Evolutionary conservation across 2,113 vertebrate genomes (phyloP).

Genomic region (Chaenocephalus aceratus): DNA sequence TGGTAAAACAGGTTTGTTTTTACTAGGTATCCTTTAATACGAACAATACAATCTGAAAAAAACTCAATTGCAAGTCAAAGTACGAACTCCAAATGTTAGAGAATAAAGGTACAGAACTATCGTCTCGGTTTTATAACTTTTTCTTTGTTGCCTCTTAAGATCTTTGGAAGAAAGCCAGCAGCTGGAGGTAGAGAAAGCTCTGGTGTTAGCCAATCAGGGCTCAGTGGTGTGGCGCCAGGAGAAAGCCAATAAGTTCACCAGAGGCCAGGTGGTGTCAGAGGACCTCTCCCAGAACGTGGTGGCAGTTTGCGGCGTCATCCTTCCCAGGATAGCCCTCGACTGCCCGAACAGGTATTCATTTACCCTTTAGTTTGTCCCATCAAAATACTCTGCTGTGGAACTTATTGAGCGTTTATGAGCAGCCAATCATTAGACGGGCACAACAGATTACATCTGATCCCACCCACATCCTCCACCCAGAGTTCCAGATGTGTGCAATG

Average conservation of each 20-base stretch:
- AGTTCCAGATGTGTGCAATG: no score
- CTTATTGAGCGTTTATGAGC: background rate
- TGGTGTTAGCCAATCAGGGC: constrained; percentile 91
- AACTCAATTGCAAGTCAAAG: background rate
- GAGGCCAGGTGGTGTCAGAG: constrained; percentile 87
- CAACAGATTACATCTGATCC: no score
- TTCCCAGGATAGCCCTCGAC: constrained; percentile 82
- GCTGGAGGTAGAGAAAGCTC: constrained; percentile 89
- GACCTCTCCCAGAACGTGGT: constrained; percentile 91
- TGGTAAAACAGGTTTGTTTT: background rate
- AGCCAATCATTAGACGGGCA: no score
- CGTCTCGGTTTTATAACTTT: background rate
- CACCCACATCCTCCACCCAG: no score
- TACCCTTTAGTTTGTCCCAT: background rate
- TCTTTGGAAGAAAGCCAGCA: constrained; percentile 90
- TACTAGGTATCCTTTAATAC: background rate
- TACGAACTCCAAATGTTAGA: background rate
- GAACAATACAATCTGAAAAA: background rate
- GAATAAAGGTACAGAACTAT: background rate
- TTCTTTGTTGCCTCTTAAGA: constrained; percentile 69
- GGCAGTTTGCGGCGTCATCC: constrained; percentile 91
- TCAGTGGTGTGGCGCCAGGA: constrained; percentile 87
- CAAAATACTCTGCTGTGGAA: background rate
- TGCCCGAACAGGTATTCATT: constrained; percentile 81
- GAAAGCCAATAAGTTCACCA: constrained; percentile 79